A percentile compares a stretch with the other conserved stretches of the same genome.
Conservation (phyloP, 2,888 invertebrate species). For the Drosophila hamatofila region DNA sequence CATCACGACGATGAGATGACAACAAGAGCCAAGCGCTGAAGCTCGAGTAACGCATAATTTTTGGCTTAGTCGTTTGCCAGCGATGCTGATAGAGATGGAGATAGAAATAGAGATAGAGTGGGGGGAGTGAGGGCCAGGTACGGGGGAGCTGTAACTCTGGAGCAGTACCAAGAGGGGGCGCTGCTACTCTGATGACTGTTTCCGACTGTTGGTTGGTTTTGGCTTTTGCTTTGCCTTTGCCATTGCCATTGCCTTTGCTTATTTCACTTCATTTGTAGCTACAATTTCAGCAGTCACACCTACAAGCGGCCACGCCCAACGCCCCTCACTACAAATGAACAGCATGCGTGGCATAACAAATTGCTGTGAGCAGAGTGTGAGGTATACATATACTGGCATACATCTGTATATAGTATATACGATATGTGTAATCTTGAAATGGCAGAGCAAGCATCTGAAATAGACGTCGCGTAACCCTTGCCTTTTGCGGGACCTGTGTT, state of each 20-base stretch:
- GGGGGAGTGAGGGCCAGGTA: neutral
- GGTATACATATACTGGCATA: neutral
- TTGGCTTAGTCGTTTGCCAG: conserved; percentile 11
- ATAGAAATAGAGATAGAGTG: neutral
- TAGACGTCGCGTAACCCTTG: conserved; percentile 49
- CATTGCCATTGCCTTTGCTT: conserved; percentile 32
- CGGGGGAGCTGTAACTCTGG: conserved; percentile 1
- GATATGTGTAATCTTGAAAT: conserved; percentile 15
- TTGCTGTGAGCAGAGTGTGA: conserved; percentile 48
- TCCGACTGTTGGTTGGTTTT: conserved; percentile 45
- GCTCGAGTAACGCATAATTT: conserved; percentile 50
- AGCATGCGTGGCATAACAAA: conserved; percentile 79
- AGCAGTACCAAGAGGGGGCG: conserved; percentile 1
- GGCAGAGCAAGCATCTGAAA: conserved; percentile 26
- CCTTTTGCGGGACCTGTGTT: conserved; percentile 28
- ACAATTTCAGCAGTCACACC: conserved; percentile 72
- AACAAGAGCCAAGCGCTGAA: conserved; percentile 22
- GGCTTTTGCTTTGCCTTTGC: conserved; percentile 22
- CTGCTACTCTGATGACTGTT: conserved; percentile 29
- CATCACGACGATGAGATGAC: conserved; percentile 38
- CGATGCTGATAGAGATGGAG: neutral
- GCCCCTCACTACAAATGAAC: conserved; percentile 51
- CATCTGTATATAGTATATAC: neutral
- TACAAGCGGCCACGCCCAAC: conserved; percentile 51
- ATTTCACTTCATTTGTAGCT: conserved; percentile 75